A percentile compares a stretch with the other conserved stretches of the same genome.
Evolutionary conservation across 2,113 vertebrate species (phyloP).

Genomic region (Formicarius rufipectus): DNA sequence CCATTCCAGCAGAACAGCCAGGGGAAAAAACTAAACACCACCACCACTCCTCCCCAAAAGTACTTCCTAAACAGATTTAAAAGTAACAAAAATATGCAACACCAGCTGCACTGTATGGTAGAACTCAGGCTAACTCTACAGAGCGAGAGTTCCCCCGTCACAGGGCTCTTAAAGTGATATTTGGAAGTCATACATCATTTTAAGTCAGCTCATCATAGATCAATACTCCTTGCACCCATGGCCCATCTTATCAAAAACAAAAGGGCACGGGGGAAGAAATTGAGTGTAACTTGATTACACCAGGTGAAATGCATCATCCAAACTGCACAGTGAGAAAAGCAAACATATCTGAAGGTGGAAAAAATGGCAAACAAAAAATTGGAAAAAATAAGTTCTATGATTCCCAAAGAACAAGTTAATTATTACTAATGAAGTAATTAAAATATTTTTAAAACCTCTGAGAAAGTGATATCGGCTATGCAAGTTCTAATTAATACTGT

Average conservation of each 20-base stretch:
- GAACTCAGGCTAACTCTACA: background rate
- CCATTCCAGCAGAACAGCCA: background rate
- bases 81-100: background rate
- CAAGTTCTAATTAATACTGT: slow-evolving; percentile 23
- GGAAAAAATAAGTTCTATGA: background rate
- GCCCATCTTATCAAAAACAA: background rate
- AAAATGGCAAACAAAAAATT: background rate
- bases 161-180: background rate
- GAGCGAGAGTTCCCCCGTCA: background rate
- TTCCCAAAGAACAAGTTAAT: background rate
- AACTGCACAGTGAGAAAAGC: background rate
- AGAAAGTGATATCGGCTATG: background rate
- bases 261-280: background rate
- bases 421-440: slow-evolving; percentile 19
- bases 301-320: background rate
- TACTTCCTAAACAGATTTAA: background rate
- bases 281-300: background rate
- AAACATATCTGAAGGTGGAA: background rate
- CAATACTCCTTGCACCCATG: background rate
- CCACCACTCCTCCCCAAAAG: background rate
- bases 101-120: background rate
- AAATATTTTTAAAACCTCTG: background rate
- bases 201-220: background rate
- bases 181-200: background rate
- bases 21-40: rapidly evolving